Evolutionary conservation across 2,113 vertebrate species (phyloP).

Genomic region (Rattus rattus): DNA sequence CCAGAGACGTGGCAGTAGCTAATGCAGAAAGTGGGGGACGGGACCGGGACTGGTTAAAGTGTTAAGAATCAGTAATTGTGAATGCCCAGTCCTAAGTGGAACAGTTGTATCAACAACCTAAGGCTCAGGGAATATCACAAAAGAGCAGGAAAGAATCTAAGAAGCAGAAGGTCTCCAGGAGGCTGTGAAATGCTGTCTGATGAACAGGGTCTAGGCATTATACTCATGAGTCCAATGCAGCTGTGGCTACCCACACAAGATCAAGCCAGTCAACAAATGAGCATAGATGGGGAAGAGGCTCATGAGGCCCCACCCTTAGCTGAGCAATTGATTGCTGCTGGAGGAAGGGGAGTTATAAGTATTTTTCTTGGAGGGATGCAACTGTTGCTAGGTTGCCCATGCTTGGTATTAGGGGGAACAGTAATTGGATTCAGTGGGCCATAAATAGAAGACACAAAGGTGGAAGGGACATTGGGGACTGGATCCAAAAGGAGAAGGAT

Average conservation of each 20-base stretch:
- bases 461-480: background rate
- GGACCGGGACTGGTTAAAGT: too few species aligned
- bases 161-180: background rate
- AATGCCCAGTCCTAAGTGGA: background rate
- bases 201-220: background rate
- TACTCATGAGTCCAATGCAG: background rate
- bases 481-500: background rate
- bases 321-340: background rate
- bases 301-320: background rate
- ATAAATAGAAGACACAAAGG: background rate
- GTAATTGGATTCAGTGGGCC: background rate
- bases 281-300: background rate
- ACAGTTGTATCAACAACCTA: background rate
- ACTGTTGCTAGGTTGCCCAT: background rate
- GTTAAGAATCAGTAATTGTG: background rate
- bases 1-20: background rate
- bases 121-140: background rate
- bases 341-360: background rate
- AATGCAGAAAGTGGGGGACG: background rate
- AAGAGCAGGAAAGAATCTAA: background rate
- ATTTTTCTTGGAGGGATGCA: background rate
- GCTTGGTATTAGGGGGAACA: background rate
- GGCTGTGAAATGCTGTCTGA: background rate
- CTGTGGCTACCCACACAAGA: background rate
- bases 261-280: too few species aligned